These are phyloP conservation scores for Zingel zingel DNA, from an alignment of 2,113 vertebrate species.

Conservation along the genomic window DNA sequence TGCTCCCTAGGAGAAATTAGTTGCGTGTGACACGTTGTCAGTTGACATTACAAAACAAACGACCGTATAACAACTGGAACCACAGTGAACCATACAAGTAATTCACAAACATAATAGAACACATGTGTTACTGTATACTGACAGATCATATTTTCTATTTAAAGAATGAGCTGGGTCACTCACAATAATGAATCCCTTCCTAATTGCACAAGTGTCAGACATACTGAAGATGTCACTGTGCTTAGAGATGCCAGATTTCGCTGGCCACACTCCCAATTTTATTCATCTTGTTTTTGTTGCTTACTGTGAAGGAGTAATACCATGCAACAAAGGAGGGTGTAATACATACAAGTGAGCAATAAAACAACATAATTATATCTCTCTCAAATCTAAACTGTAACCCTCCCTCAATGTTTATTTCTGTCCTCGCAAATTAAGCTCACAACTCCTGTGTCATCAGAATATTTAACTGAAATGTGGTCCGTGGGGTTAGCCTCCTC, in stretches of 20 bases:
- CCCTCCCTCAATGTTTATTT: conserved; percentile 4
- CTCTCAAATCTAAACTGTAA: neutral
- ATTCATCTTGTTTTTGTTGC: conserved; percentile 12
- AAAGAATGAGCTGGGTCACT: conserved; percentile 28
- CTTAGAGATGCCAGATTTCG: conserved; percentile 20
- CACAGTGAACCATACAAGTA: neutral
- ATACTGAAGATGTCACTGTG: conserved; percentile 5
- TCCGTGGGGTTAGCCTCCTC: neutral
- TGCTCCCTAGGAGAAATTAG: conserved; percentile 40
- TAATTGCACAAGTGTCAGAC: conserved; percentile 32
- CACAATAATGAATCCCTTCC: conserved; percentile 14
- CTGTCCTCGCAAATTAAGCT: conserved; percentile 2
- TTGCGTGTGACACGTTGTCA: conserved; percentile 34
- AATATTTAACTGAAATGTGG: neutral
- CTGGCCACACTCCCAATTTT: conserved; percentile 4
- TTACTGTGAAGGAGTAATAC: conserved; percentile 13
- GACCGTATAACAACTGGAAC: conserved; percentile 8
- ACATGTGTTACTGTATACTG: neutral
- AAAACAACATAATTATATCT: conserved; percentile 19
- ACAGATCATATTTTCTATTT: conserved; percentile 18
- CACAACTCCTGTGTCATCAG: conserved; percentile 1
- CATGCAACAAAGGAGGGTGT: neutral
- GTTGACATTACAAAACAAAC: conserved; percentile 33
- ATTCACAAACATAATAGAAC: conserved; percentile 12
- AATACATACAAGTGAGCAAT: conserved; percentile 1